phyloP scores from a whole-genome alignment of 2,113 vertebrate genomes.

The Sapajus apella region DNA sequence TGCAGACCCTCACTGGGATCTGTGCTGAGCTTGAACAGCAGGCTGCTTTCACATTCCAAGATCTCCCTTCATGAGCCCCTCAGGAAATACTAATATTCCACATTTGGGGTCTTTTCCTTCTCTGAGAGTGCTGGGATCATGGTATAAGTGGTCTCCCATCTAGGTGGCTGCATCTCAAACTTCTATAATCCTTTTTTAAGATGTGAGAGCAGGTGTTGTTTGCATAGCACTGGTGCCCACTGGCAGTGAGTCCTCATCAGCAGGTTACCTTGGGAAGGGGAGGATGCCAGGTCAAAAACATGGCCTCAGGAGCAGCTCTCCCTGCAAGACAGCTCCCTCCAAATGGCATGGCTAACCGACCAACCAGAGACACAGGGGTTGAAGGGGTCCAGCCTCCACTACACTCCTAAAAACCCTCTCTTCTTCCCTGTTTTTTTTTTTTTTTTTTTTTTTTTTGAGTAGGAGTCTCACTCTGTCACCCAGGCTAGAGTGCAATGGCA shows the following conservation, averaged over 20 bases:
- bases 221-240: rapidly evolving
- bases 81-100: background rate
- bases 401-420: background rate
- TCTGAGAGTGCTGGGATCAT: background rate
- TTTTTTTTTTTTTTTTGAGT: too few species aligned
- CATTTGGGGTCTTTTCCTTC: background rate
- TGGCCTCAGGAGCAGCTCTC: background rate
- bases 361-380: rapidly evolving
- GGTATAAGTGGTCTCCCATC: background rate
- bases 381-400: background rate
- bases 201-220: background rate
- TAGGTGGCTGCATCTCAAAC: background rate
- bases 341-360: background rate
- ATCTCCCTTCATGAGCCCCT: too few species aligned
- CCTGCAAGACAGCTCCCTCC: background rate
- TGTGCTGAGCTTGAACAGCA: background rate
- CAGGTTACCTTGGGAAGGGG: background rate
- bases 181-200: background rate
- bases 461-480: too few species aligned
- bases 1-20: background rate
- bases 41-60: background rate
- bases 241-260: background rate
- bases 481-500: too few species aligned
- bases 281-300: background rate
- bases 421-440: background rate